Conservation (phyloP, 2,888 invertebrate species). For the Nebria brevicollis region DNA sequence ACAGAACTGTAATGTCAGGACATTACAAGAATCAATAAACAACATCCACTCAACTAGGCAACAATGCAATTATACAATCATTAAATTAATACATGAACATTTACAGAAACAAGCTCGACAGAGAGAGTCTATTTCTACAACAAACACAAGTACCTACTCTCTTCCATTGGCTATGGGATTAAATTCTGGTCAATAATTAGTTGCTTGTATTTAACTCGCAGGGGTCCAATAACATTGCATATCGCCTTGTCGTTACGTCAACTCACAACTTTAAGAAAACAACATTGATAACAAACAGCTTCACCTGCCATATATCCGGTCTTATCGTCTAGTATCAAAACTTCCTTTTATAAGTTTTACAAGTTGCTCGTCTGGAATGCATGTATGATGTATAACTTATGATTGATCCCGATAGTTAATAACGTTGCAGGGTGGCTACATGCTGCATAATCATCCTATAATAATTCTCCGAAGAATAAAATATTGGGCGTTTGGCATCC, state of each 20-base stretch:
- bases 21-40: not conserved
- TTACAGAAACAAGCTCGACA: not conserved
- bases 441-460: constrained; percentile 34
- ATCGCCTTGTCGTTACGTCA: constrained; percentile 8
- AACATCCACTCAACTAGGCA: not conserved
- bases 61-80: constrained; percentile 8
- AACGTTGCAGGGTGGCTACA: constrained; percentile 39
- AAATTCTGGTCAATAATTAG: constrained; percentile 26
- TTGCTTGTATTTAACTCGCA: constrained; percentile 21
- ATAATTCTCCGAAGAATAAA: constrained; percentile 29
- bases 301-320: not conserved
- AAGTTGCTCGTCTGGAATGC: constrained; percentile 23
- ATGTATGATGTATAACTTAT: constrained; percentile 56
- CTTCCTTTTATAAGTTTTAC: constrained; percentile 5
- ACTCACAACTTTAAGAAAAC: not conserved
- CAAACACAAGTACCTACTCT: not conserved
- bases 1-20: too few relatives aligned
- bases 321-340: not conserved
- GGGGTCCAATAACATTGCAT: constrained; percentile 21
- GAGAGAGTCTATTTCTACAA: not conserved
- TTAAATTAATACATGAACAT: constrained; percentile 10
- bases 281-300: constrained; percentile 9
- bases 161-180: not conserved
- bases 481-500: constrained; percentile 19
- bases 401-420: constrained; percentile 57